These are phyloP conservation scores for Trichopoda pennipes DNA, from an alignment of 2,888 invertebrate species.

Conservation along the genomic window DNA sequence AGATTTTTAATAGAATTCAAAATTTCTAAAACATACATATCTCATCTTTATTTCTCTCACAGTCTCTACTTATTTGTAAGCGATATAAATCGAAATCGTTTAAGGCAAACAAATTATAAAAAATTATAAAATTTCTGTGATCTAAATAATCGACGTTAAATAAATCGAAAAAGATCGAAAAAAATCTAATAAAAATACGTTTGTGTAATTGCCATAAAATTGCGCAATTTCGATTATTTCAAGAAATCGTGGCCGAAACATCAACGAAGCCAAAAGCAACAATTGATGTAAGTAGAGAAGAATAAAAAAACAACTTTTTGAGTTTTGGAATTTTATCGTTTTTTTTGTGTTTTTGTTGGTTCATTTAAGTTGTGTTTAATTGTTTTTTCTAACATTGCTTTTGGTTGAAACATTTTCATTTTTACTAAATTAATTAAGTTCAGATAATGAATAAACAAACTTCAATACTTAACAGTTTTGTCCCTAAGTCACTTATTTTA, in stretches of 20 bases:
- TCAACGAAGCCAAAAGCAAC: slow-evolving; percentile 72
- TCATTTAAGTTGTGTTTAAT: not conserved
- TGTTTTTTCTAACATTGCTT: slow-evolving; percentile 1
- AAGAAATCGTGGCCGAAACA: slow-evolving; percentile 76
- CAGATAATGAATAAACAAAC: too few species aligned
- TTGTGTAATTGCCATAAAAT: slow-evolving; percentile 40
- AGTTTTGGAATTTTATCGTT: not conserved
- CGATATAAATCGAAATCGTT: slow-evolving; percentile 1
- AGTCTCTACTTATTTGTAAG: slow-evolving; percentile 23
- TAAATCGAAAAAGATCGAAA: slow-evolving; percentile 25
- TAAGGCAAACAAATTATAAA: too few species aligned
- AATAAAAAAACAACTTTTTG: slow-evolving; percentile 11
- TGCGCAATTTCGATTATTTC: slow-evolving; percentile 45
- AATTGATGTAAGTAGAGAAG: slow-evolving; percentile 77
- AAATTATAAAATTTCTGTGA: too few species aligned
- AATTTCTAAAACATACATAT: slow-evolving; percentile 22
- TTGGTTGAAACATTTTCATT: slow-evolving; percentile 13
- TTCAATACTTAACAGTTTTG: too few species aligned
- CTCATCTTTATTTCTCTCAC: slow-evolving; percentile 9
- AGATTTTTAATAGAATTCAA: slow-evolving; percentile 26
- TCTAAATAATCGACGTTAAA: not conserved
- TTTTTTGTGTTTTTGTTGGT: not conserved
- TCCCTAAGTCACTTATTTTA: too few species aligned
- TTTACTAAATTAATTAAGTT: not conserved
- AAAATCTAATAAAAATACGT: slow-evolving; percentile 22